Evolutionary conservation across 1,140 invertebrate genomes (phyloP).

Genomic region (Scylla paramamosain): DNA sequence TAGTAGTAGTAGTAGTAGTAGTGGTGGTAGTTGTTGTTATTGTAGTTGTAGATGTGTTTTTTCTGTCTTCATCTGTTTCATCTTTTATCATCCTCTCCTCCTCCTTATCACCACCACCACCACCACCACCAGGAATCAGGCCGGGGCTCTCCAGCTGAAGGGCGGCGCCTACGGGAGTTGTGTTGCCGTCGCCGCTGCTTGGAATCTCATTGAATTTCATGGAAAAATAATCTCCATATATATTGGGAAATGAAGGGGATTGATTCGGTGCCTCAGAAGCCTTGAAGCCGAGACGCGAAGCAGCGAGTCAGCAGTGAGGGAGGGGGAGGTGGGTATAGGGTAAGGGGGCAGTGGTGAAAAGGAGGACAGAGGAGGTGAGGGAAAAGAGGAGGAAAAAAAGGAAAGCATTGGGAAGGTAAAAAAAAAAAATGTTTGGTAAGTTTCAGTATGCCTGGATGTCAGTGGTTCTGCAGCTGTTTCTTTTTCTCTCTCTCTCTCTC

Average conservation of each 20-base stretch:
- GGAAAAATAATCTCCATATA: conserved; percentile 14
- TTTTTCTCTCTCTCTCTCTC: conserved; percentile 32
- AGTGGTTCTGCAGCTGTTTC: background rate
- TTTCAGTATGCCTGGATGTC: background rate
- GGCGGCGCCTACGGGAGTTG: background rate
- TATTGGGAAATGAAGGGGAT: conserved; percentile 22
- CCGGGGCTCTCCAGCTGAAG: background rate
- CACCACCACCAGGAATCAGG: background rate
- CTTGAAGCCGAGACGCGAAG: background rate
- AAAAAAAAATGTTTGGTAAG: no score
- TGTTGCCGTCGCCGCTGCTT: background rate
- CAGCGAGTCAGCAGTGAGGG: background rate
- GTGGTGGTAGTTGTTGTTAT: no score
- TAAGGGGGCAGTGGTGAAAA: no score
- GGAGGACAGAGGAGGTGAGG: no score
- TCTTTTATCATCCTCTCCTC: no score
- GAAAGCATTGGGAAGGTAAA: no score
- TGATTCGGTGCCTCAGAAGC: background rate
- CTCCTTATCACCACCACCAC: no score
- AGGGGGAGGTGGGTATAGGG: no score
- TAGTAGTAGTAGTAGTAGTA: no score
- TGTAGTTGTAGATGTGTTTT: no score
- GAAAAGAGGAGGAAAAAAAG: no score
- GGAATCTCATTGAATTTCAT: conserved; percentile 9
- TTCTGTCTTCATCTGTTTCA: no score